A percentile compares a stretch with the other conserved stretches of the same genome.
These are phyloP conservation scores for Sebastolobus alascanus DNA, from an alignment of 2,797 vertebrate genomes.

Conservation along the genomic window DNA sequence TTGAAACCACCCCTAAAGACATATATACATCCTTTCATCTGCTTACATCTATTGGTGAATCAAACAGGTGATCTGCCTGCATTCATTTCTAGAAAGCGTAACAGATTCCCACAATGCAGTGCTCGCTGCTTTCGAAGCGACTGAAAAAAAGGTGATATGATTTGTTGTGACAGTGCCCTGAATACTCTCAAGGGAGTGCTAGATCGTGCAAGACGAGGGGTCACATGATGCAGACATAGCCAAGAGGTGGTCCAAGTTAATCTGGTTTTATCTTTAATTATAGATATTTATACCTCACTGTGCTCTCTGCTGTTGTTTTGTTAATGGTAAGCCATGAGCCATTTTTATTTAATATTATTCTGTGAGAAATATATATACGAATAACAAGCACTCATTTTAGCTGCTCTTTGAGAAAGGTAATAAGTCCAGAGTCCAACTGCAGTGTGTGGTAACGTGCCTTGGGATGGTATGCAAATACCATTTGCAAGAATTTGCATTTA, in stretches of 20 bases:
- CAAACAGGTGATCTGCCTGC: neutral
- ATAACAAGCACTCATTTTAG: neutral
- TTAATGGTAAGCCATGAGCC: neutral
- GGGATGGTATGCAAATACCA: slow-evolving; percentile 59
- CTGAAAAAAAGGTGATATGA: neutral
- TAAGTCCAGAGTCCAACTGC: slow-evolving; percentile 37
- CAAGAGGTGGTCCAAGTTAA: neutral
- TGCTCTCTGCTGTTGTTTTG: neutral
- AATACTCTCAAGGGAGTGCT: neutral
- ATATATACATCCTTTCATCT: neutral
- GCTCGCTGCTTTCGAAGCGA: neutral
- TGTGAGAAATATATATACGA: neutral
- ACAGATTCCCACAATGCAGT: neutral
- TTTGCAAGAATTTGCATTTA: slow-evolving; percentile 64
- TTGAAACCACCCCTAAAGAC: neutral
- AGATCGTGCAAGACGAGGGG: neutral
- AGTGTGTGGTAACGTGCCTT: slow-evolving; percentile 30
- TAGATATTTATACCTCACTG: neutral
- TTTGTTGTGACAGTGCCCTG: slow-evolving; percentile 4
- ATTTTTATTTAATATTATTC: neutral
- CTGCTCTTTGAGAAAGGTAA: slow-evolving; percentile 34
- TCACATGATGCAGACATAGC: neutral
- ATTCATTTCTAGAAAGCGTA: slow-evolving; percentile 4
- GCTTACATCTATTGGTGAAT: neutral
- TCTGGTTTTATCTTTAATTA: neutral